Base-by-base conservation (phyloP, 2,797 vertebrate species). In the Falco columbarius region DNA sequence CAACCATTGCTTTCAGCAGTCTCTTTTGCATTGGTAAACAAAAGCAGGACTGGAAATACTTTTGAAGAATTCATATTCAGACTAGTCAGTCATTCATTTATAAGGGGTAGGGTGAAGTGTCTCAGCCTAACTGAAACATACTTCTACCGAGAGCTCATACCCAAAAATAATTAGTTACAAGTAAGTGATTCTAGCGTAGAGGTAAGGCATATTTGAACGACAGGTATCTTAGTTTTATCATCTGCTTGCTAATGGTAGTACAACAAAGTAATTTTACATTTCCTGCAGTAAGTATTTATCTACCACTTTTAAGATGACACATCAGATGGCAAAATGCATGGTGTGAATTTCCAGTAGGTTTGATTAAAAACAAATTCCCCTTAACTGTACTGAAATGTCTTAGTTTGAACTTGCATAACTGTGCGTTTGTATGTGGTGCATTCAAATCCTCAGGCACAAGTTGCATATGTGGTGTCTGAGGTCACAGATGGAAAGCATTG, bases 311-410 rank as follows among this genome's bases (percentile, higher is more conserved):
- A 49, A 92, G 56, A 55, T 72, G 75, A 81, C 82, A 55, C 66
- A 67, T 95, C 58, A 81, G 80, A 72, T 75, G 66, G 61, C 2
- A 4, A 86, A 93, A 44, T 58, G n/a, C 68, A 68, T 26, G 87
- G 81, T 81, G 81, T 90, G 72, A 72, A 58, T 95, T 93, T 88
- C 71, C 68, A 85, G 68, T 46, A 76, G 49, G 24, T 67, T 87
- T 92, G 67, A 22, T 82, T 65, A 65, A 61, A 95, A 71, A 30
- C 29, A 47, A 77, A 46, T 61, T 92, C 49, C 42, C 30, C 32
- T 76, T 65, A 74, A 85, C 27, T 0, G 0, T 32, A 32, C 42
- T 68, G 67, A 13, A 81, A 42, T 34, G 24, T 71, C 94, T 89
- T 81, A 56, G 26, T 71, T 54, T 71, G 81, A 56, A 42, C 36